Percentiles rank a stretch among this genome's conserved stretches.
Conservation (phyloP, 2,888 invertebrate genomes). For the Neoascia interrupta region DNA sequence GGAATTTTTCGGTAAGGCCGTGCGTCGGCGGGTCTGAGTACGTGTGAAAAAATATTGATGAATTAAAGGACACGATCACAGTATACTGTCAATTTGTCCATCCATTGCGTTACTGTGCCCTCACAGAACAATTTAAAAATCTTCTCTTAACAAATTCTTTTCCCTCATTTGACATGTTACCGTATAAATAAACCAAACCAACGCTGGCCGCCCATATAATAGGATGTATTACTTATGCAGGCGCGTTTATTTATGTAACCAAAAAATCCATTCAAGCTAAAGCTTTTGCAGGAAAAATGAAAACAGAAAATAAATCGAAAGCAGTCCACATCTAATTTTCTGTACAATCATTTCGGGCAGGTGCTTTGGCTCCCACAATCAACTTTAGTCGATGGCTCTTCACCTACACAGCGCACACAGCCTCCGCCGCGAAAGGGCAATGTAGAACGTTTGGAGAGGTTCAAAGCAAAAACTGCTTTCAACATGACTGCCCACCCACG, state of each 20-base stretch:
- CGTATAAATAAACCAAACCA: no score
- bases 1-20: no score
- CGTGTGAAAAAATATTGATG: no score
- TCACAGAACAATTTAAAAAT: no score
- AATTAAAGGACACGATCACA: no score
- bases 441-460: constrained; percentile 5
- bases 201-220: background rate
- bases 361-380: constrained; percentile 48
- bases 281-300: constrained; percentile 3
- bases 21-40: no score
- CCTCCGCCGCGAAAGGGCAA: background rate
- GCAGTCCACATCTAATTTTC: constrained; percentile 8
- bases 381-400: constrained; percentile 45
- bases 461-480: constrained; percentile 14
- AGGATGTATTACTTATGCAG: constrained; percentile 32
- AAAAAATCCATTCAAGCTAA: constrained; percentile 5
- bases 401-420: constrained; percentile 3
- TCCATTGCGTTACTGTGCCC: no score
- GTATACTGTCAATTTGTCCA: no score
- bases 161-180: no score
- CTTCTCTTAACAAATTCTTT: no score
- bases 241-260: constrained; percentile 35
- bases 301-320: constrained; percentile 1
- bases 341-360: constrained; percentile 5
- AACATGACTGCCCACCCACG: constrained; percentile 17